These are phyloP conservation scores for Aulostomus chinensis DNA, from an alignment of 2,797 vertebrate genomes.

Conservation along the genomic window DNA sequence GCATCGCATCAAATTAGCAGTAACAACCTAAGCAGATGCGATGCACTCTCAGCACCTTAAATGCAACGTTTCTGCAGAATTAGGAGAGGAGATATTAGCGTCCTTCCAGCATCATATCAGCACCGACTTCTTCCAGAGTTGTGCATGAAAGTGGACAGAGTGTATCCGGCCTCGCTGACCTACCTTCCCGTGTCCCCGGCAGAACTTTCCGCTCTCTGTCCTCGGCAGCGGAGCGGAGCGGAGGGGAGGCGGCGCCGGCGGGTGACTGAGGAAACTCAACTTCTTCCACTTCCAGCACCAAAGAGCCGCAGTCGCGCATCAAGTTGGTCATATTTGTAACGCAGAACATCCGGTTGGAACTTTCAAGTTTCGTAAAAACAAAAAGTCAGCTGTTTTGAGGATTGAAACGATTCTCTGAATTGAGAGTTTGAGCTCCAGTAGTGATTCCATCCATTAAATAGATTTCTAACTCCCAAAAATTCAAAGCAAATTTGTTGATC, in stretches of 20 bases:
- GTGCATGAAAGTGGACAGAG: slow-evolving; percentile 16
- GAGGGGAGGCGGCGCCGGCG: slow-evolving; percentile 57
- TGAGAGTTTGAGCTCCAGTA: too few species aligned
- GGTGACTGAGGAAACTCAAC: slow-evolving; percentile 57
- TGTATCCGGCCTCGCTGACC: slow-evolving; percentile 18
- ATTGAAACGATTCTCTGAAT: too few species aligned
- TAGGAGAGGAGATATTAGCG: slow-evolving; percentile 6
- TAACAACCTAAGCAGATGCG: background rate
- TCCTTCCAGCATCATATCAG: slow-evolving; percentile 46
- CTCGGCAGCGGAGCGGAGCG: slow-evolving; percentile 49
- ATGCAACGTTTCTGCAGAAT: slow-evolving; percentile 17
- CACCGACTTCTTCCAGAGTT: slow-evolving; percentile 6
- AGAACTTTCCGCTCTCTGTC: slow-evolving; percentile 48
- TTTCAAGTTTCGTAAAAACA: too few species aligned
- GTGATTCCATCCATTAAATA: too few species aligned
- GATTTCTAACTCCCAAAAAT: too few species aligned
- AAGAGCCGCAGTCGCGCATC: background rate
- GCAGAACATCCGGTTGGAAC: background rate
- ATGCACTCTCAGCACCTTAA: background rate
- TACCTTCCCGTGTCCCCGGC: slow-evolving; percentile 56
- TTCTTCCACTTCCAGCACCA: slow-evolving; percentile 43
- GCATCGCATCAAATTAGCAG: too few species aligned
- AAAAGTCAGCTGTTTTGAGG: too few species aligned
- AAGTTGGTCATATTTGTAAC: rapidly evolving
- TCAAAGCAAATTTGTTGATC: too few species aligned